phyloP scores from a whole-genome alignment of 2,113 vertebrate species.

The Macrotus californicus region DNA sequence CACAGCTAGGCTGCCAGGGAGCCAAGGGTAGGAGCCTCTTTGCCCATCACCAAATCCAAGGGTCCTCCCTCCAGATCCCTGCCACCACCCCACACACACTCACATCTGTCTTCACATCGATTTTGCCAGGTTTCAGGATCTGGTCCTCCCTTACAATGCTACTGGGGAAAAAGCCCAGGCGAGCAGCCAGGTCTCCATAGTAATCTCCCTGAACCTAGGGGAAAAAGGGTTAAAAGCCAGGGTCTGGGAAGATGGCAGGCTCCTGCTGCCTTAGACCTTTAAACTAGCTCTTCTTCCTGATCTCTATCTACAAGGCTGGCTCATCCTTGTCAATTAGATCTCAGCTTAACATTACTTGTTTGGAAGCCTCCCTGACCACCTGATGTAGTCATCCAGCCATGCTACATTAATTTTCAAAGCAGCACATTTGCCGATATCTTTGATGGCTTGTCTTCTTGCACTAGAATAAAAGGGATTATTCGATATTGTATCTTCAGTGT shows the following conservation, averaged over 20 bases:
- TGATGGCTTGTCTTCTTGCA: background rate
- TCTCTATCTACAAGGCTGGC: background rate
- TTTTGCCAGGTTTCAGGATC: slow-evolving; percentile 83
- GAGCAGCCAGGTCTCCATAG: slow-evolving; percentile 86
- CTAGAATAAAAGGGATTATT: slow-evolving; percentile 6
- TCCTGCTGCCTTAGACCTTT: background rate
- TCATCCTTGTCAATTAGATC: background rate
- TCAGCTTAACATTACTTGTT: background rate
- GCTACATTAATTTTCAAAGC: background rate
- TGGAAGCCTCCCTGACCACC: background rate
- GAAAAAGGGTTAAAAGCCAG: background rate
- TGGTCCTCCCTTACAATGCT: slow-evolving; percentile 86
- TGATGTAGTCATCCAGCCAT: background rate
- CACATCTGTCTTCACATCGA: slow-evolving; percentile 87
- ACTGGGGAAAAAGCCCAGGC: slow-evolving; percentile 90
- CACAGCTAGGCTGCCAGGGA: background rate
- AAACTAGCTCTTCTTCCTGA: background rate
- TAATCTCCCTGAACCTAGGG: slow-evolving; percentile 88
- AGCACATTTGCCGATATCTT: background rate
- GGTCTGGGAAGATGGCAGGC: background rate
- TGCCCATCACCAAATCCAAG: background rate
- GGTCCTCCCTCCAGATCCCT: background rate
- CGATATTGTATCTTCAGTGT: background rate
- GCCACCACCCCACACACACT: slow-evolving; percentile 53
- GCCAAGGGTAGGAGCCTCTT: background rate